Conservation (phyloP, 2,113 vertebrate species). For the Microtus pennsylvanicus region DNA sequence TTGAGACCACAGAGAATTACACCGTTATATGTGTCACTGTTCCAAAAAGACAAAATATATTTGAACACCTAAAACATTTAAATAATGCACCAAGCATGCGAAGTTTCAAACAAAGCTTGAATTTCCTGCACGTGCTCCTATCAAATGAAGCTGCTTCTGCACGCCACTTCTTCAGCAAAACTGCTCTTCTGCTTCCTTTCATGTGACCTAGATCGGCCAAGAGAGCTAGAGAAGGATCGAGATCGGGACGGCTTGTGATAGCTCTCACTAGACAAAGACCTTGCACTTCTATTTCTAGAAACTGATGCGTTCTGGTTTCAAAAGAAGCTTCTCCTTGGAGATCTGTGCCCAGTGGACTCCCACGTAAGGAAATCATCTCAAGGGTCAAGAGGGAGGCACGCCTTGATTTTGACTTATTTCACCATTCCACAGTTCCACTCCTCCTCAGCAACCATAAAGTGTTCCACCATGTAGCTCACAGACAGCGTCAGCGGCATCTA, state of each 20-base stretch:
- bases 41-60: conserved; percentile 52
- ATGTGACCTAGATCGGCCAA: background rate
- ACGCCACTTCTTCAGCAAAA: background rate
- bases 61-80: conserved; percentile 90
- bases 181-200: background rate
- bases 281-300: background rate
- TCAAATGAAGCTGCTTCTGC: background rate
- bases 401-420: background rate
- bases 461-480: background rate
- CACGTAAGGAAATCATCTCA: too few species aligned
- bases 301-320: background rate
- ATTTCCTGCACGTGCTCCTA: conserved; percentile 89
- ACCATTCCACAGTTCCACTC: background rate
- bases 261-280: background rate
- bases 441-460: background rate
- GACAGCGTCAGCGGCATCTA: background rate
- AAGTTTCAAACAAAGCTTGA: conserved; percentile 88
- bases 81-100: conserved; percentile 89
- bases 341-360: background rate
- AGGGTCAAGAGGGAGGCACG: background rate
- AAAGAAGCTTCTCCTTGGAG: background rate
- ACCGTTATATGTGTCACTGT: too few species aligned
- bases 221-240: background rate
- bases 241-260: background rate
- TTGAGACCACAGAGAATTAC: too few species aligned